Base-by-base conservation (phyloP, 2,888 invertebrate genomes). In the Cactoblastis cactorum region DNA sequence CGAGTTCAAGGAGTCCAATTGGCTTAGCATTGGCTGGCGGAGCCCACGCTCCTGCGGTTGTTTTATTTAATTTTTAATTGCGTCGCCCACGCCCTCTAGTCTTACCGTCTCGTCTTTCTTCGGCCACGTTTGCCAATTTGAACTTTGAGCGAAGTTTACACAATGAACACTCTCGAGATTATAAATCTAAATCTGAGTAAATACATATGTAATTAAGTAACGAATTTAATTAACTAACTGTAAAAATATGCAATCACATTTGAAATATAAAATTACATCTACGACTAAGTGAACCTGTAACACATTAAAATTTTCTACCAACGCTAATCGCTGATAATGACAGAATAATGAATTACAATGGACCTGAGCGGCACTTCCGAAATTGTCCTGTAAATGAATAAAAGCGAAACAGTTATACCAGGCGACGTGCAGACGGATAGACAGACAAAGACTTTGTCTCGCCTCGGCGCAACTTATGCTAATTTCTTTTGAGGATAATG, bases 401-500 rank as follows among this genome's bases (percentile, higher is more conserved):
- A 69, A 62, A 56, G 57, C 63, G 63, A 65, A 74, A 77, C 80
- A 74, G 81, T 79, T 77, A 80, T 62, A n/a, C 67, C 61, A 63
- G 73, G 76, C 78, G 78, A 78, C 80, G 69, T 62, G 67, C 69
- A 69, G 77, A 77, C 77, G 69, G 70, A 79, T 71, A 73, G 74
- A 76, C 80, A 76, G 80, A 86, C 87, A 87, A 88, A 86, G 87
- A 75, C 83, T 85, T 89, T 89, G 88, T 88, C 75, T 81, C 63
- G 65, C 66, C 70, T 65, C 75, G 80, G 76, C 80, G 77, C 80
- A 74, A 77, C 77, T 82, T 87, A 87, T 87, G 88, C 79, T 80
- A 85, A 89, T 87, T 81, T 81, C 83, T 83, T 82, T 85, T 78
- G 77, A 85, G 74, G 74, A 69, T 68, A 69, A 67, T 70, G 79